Evolutionary conservation across 2,888 invertebrate genomes (phyloP), one percentile per base, ranked within the genome.

Genomic region (Stenotaenia linearis): DNA sequence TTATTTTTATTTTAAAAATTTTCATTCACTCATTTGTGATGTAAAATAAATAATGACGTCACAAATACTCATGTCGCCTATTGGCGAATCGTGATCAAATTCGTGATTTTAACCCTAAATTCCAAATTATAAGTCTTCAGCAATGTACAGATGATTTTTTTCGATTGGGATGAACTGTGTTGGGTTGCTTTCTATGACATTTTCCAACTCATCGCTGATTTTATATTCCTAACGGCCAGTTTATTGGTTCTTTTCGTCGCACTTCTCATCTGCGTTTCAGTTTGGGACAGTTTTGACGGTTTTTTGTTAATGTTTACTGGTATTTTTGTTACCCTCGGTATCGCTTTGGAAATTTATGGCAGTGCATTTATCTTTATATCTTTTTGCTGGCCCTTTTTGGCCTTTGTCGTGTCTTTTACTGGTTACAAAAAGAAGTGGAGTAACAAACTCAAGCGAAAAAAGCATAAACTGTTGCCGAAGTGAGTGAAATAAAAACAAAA

Each of bases 101-200:
- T n/a, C n/a, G n/a, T n/a, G n/a, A n/a, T n/a, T n/a, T n/a, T n/a
- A n/a, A n/a, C n/a, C n/a, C n/a, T 61, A 28, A 61, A 25, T 61
- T 61, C 61, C 28, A 61, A 61, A 61, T 61, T 61, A 25, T 5
- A 45, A 45, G 18, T 45, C 18, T 45, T 1, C 45, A 45, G 61
- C 61, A 61, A 61, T 61, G 61, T 61, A 61, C 61, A 61, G 61
- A 61, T 61, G 61, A 61, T 61, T 61, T 61, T 61, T 61, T 61
- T 61, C 15, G 61, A 61, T 23, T 61, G 61, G 61, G 61, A 61
- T 61, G 61, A 61, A 61, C 61, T 61, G 25, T 61, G 61, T 15
- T 61, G 61, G 61, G 10, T 61, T 61, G 61, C 61, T 61, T 61
- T 61, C 5, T 25, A 61, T 25, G 61, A 61, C 15, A 9, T 61